Evolutionary conservation across 2,113 vertebrate species (phyloP), one percentile per base, ranked within the genome.

Genomic region (Leptobrachium ailaonicum): DNA sequence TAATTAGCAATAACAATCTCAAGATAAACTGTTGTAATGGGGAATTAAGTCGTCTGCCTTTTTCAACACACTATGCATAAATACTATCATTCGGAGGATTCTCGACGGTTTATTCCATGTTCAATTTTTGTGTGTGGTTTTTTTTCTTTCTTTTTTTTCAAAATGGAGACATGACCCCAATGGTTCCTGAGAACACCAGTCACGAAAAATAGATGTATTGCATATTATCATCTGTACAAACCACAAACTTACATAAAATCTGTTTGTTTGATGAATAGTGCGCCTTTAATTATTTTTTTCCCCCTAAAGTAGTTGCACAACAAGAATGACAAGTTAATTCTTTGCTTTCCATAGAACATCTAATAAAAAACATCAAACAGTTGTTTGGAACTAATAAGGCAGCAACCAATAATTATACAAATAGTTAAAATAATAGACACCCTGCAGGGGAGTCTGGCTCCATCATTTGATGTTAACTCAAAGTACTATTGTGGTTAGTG

Each of bases 361-460:
- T 14, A 60, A 60, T 60, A 60, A 60, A 60, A 50, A 60, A 60
- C 56, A 13, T 60, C 56, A 60, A 60, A 60, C 56, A 60, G 56
- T 60, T 60, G 47, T 50, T 50, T 50, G 47, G 47, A 60, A 60
- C 56, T 60, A 60, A 60, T 60, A 60, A 60, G 56, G 56, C 56
- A 60, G 56, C 56, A 60, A 2, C 56, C 56, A 60, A 60, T 14
- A 60, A 60, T 60, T 60, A 60, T 2, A 60, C 56, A 60, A 60
- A 60, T 60, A 60, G 56, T 60, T 60, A 14, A 11, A 60, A 60
- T 60, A 60, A 60, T 60, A 14, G 11, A 12, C 10, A 60, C 56
- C 56, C 56, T 60, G 56, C 56, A 60, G 56, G 10, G 10, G 10
- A 11, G 56, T 14, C 56, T 60, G 56, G 56, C 56, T 2, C 13